Conservation (phyloP, 2,113 vertebrate species). For the Macaca mulatta region DNA sequence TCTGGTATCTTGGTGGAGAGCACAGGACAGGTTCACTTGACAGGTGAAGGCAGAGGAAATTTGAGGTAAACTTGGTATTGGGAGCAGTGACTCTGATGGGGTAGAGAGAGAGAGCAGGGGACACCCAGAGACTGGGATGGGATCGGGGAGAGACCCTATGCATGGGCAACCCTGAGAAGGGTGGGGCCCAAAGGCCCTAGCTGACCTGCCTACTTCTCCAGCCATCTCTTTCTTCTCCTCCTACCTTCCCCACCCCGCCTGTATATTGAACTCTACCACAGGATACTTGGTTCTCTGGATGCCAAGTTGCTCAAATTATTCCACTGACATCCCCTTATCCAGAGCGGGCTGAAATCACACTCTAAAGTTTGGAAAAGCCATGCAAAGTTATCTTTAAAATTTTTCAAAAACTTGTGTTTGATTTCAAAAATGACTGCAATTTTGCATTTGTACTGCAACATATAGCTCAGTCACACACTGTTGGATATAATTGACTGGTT, state of each 20-base stretch:
- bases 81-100: neutral
- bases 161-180: neutral
- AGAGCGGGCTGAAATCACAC: neutral
- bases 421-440: neutral
- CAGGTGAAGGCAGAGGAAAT: neutral
- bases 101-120: neutral
- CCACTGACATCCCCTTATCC: neutral
- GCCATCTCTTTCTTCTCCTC: neutral
- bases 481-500: fast-evolving
- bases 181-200: no score
- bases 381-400: neutral
- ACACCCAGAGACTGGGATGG: neutral
- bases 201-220: no score
- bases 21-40: neutral
- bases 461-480: neutral
- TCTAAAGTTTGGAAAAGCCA: no score
- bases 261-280: neutral
- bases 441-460: neutral
- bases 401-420: neutral
- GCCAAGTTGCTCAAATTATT: neutral
- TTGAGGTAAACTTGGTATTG: neutral
- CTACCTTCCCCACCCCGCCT: neutral
- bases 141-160: no score
- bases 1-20: neutral
- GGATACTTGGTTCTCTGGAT: neutral